Evolutionary conservation across 2,797 vertebrate species (phyloP), one percentile per base, ranked within the genome.

Genomic region (Falco cherrug): DNA sequence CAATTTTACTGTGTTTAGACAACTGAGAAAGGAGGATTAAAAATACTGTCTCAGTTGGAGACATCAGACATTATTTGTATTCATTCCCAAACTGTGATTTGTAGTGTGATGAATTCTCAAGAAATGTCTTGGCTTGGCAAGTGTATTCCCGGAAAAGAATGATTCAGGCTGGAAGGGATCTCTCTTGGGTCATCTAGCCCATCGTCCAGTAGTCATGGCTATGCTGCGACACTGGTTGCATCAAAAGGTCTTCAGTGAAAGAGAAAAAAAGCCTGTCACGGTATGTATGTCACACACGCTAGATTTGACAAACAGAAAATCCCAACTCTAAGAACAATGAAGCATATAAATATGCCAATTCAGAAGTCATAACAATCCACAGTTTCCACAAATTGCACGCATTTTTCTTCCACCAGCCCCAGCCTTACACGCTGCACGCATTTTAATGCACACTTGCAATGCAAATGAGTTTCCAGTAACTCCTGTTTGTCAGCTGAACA

Each of bases 371-470:
- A 97, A 96, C 93, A 97, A 94, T 88, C 93, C 90, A 90, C 73
- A 77, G 37, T 92, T 93, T 93, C 85, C 91, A 92, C 86, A 95
- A 96, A 96, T 94, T 90, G 93, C 81, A 94, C 5, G 4, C 70
- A 79, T 95, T 95, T 97, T 93, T 93, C 94, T 94, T 95, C 91
- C 59, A 60, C 91, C 85, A 94, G 90, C 74, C 75, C 54, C 90
- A 95, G 83, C 51, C 67, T 88, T 93, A 84, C 85, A 90, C 1
- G 56, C 87, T 74, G 93, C 90, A 82, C 90, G 94, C 90, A 96
- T 97, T 96, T 97, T 91, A 97, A 97, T 95, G 81, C 80, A 94
- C 85, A 74, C 83, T 95, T 96, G 96, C 93, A 84, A 94, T 95
- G 94, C 88, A 97, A 95, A 97, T 92, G 64, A 90, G 80, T 82